Conservation (phyloP, 2,888 invertebrate genomes). For the Drosophila longiperda region DNA sequence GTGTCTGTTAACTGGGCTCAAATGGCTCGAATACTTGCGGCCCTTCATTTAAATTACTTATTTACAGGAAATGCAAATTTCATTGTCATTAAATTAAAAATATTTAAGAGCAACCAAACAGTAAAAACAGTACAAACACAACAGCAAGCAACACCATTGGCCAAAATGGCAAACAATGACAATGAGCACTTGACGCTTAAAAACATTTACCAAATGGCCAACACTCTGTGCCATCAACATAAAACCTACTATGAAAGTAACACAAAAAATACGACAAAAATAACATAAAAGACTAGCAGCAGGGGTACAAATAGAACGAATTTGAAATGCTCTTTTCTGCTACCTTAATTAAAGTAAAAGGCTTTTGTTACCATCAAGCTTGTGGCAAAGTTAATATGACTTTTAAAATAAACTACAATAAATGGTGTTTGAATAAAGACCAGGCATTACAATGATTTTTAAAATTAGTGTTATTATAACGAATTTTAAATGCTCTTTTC, state of each 20-base stretch:
- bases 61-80: constrained; percentile 76
- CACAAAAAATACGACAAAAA: constrained; percentile 13
- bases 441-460: not conserved
- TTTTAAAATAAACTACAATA: not conserved
- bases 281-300: not conserved
- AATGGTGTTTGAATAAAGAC: not conserved
- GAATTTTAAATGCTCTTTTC: too few relatives aligned
- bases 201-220: constrained; percentile 74
- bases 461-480: not conserved
- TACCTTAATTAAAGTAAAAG: not conserved
- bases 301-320: constrained; percentile 1
- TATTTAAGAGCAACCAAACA: constrained; percentile 37
- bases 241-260: constrained; percentile 6
- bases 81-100: constrained; percentile 70
- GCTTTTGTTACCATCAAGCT: not conserved
- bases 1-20: constrained; percentile 44
- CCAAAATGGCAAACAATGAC: constrained; percentile 68
- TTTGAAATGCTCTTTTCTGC: not conserved
- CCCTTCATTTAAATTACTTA: constrained; percentile 66
- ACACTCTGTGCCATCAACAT: constrained; percentile 42
- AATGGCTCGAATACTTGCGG: constrained; percentile 45
- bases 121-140: constrained; percentile 1
- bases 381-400: not conserved
- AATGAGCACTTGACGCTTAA: constrained; percentile 65
- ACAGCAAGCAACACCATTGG: constrained; percentile 19